Evolutionary conservation across 92 coral and sea anemone genomes (phyloP).

Genomic region (Pocillopora meandrina): DNA sequence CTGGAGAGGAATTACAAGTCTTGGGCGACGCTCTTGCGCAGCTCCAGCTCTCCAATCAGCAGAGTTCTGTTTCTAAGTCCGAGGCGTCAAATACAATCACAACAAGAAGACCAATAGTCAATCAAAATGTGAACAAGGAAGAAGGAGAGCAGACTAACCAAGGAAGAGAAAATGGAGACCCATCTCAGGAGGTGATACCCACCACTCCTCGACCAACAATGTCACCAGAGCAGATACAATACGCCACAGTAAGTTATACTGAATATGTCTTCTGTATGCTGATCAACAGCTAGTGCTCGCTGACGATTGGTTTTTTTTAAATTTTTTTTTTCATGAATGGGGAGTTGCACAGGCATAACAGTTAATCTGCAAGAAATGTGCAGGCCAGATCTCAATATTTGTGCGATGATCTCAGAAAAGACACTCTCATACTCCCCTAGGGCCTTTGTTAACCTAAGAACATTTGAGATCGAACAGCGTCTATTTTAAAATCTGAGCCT

Average conservation of each 20-base stretch:
- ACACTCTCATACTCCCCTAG: too few relatives aligned
- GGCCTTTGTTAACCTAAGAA: too few relatives aligned
- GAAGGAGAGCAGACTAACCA: neutral
- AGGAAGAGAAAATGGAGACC: neutral
- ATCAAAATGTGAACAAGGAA: neutral
- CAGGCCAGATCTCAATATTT: too few relatives aligned
- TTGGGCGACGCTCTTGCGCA: slow-evolving; percentile 8
- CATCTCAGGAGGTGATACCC: neutral
- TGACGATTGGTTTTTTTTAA: too few relatives aligned
- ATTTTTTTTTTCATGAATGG: too few relatives aligned
- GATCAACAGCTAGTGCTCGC: neutral
- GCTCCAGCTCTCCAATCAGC: slow-evolving; percentile 3
- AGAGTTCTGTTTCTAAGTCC: neutral
- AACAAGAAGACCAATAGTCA: neutral
- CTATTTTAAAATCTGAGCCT: too few relatives aligned
- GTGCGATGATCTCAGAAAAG: too few relatives aligned
- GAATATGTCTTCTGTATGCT: neutral
- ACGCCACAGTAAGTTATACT: slow-evolving; percentile 13
- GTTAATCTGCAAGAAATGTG: too few relatives aligned
- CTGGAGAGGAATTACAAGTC: slow-evolving; percentile 9
- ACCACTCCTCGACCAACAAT: slow-evolving; percentile 15
- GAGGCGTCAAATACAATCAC: neutral
- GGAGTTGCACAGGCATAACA: too few relatives aligned
- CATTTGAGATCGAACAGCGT: too few relatives aligned
- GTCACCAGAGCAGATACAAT: slow-evolving; percentile 14